phyloP scores from a whole-genome alignment of 1,140 invertebrate species.

The Euwallacea similis region DNA sequence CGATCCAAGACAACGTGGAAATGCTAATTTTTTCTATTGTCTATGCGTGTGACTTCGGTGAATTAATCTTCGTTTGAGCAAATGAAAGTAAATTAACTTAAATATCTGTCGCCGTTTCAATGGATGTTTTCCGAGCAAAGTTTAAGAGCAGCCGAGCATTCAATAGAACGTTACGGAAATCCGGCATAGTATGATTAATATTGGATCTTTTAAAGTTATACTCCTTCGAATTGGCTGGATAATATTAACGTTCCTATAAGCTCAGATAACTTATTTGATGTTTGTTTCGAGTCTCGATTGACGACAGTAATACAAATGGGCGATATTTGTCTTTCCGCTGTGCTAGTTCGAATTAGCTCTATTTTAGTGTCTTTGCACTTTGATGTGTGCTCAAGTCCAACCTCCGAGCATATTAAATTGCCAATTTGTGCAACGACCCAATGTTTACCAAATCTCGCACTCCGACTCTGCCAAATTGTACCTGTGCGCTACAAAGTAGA shows the following conservation, averaged over 20 bases:
- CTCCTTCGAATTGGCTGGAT: not conserved
- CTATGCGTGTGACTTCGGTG: constrained; percentile 6
- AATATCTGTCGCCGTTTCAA: no score
- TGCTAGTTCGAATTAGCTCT: not conserved
- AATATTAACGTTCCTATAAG: not conserved
- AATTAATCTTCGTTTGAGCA: constrained; percentile 7
- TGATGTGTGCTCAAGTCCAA: not conserved
- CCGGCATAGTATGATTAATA: not conserved
- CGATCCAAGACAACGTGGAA: not conserved
- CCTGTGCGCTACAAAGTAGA: not conserved
- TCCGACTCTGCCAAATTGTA: not conserved
- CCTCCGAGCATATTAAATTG: constrained; percentile 1
- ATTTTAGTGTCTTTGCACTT: not conserved
- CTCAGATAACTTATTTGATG: constrained; percentile 1
- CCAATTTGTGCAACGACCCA: constrained; percentile 3
- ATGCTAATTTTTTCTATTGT: not conserved
- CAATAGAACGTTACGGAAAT: not conserved
- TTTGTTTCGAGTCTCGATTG: constrained; percentile 1
- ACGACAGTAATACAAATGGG: not conserved
- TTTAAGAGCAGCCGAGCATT: not conserved
- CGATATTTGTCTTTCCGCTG: constrained; percentile 9
- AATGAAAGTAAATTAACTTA: not conserved
- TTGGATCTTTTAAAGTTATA: not conserved
- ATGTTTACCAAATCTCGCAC: not conserved
- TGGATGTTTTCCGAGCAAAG: not conserved